Base-by-base conservation (phyloP, 2,888 invertebrate genomes). In the Oscheius sp. region DNA sequence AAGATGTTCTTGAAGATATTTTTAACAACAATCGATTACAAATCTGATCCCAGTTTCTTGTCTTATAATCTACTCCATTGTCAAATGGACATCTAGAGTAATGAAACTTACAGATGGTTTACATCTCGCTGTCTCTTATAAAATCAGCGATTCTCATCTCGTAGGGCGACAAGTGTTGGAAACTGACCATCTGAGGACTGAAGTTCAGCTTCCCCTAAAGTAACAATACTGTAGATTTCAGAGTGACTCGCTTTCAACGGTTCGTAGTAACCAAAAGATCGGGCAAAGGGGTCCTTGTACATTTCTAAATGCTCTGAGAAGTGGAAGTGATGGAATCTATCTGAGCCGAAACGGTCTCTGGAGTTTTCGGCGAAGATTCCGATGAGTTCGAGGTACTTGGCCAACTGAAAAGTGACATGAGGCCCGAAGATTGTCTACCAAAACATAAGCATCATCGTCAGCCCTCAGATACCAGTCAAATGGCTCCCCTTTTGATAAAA, bases 401-500 rank as follows among this genome's bases (percentile, higher is more conserved):
- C 79, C 10, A 84, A 37, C 80, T 83, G 73, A 70, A 76, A 63
- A 33, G 10, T 11, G 10, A 35, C 42, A 13, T 0, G 42, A 11
- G 48, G 75, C 76, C 62, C 83, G 73, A 60, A 84, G 73, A 73
- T 86, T 86, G 50, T 86, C 84, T 60, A 86, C 74, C 29, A 86
- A 65, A 63, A 84, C 78, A 73, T 82, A 86, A 2, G 85, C 81
- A 65, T 86, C 86, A 74, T 86, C 86, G 51, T 86, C 86, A 9
- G 86, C 86, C 55, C 86, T 73, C 13, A 85, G 76, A 70, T 84
- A 85, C 86, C 86, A 86, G 71, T 86, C 86, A 73, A 77, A 85
- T 37, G 37, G 29, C 42, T 70, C 32, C 42, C 13, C 11, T 3
- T 59, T 37, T 33, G 63, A 35, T 7, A 37, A 35, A 9, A 58